phyloP scores from a whole-genome alignment of 2,888 invertebrate species.

The Deilephila elpenor region DNA sequence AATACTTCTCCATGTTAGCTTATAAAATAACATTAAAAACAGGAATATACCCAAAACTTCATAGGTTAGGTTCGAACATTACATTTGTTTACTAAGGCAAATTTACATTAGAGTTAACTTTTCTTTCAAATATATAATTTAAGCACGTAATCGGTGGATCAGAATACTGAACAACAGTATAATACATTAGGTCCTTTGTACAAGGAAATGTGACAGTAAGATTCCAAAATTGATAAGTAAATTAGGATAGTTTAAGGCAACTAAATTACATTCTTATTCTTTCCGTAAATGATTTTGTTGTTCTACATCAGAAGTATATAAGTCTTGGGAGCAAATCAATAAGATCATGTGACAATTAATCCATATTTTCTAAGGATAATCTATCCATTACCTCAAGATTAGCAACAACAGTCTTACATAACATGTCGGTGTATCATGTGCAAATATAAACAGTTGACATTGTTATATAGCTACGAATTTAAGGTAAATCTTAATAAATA shows the following conservation, averaged over 20 bases:
- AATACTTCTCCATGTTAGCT: no score
- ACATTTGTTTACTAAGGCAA: no score
- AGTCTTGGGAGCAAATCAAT: neutral
- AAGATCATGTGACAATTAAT: neutral
- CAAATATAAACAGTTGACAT: neutral
- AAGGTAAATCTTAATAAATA: neutral
- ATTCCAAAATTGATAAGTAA: slow-evolving; percentile 1
- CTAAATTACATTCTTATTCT: neutral
- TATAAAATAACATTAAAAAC: no score
- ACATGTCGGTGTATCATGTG: slow-evolving; percentile 38
- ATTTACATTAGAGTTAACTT: no score
- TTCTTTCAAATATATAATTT: no score
- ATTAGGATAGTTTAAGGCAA: neutral
- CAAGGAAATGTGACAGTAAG: neutral
- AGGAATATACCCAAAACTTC: no score
- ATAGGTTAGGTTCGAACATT: no score
- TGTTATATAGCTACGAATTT: no score
- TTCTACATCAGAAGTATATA: neutral
- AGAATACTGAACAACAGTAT: neutral
- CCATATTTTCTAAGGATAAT: slow-evolving; percentile 7
- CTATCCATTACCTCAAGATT: slow-evolving; percentile 1
- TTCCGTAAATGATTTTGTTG: neutral
- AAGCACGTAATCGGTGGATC: neutral
- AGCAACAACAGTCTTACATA: slow-evolving; percentile 52
- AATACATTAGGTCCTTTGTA: neutral